Evolutionary conservation across 2,113 vertebrate species (phyloP).

Genomic region (Tragelaphus scriptus): DNA sequence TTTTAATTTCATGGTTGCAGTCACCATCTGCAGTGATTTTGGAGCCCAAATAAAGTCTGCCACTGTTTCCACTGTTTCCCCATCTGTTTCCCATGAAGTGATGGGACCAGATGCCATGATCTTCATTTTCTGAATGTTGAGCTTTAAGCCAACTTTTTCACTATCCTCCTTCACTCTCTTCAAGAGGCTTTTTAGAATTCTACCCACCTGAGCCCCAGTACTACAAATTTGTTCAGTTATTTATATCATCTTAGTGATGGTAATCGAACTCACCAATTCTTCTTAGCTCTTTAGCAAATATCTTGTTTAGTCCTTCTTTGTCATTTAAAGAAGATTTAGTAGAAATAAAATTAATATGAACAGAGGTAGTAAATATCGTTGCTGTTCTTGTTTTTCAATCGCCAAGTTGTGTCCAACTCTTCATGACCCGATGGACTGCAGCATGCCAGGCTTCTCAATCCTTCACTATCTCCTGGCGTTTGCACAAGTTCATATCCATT

Average conservation of each 20-base stretch:
- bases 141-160: no score
- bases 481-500: background rate
- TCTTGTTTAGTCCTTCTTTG: background rate
- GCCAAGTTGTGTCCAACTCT: background rate
- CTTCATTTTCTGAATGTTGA: no score
- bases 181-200: background rate
- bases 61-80: no score
- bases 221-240: background rate
- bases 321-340: background rate
- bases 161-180: no score
- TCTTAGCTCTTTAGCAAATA: background rate
- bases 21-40: no score
- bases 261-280: background rate
- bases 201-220: background rate
- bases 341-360: background rate
- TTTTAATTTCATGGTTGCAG: no score
- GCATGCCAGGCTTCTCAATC: background rate
- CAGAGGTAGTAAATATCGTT: background rate
- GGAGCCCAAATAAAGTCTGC: no score
- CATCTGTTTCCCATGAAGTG: no score
- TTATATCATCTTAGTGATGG: background rate
- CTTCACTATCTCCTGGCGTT: background rate
- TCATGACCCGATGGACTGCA: accelerated
- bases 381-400: background rate
- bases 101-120: no score